Evolutionary conservation across 1,140 invertebrate genomes (phyloP), one percentile per base, ranked within the genome.

Genomic region (Drosophila nikananu): DNA sequence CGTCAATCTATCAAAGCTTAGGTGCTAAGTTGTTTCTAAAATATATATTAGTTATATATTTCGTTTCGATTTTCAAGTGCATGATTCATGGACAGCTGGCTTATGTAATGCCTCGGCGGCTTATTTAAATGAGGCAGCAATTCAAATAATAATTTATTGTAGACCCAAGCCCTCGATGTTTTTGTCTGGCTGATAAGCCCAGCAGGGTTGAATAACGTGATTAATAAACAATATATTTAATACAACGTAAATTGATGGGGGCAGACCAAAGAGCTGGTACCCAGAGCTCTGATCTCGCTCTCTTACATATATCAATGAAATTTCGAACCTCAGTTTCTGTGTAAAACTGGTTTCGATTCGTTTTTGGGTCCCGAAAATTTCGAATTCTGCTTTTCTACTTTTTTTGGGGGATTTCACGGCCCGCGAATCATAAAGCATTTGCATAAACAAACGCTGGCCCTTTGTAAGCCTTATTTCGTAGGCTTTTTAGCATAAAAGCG

Each of bases 351-450:
- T 75, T 67, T 41, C 13, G 7, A 15, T n/a, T 41, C 12, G 6
- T 42, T 49, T 77, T 25, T 52, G 30, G 39, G 12, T 66, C 13
- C 8, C 30, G 5, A 54, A 54, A 42, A 61, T 62, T 46, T 65
- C 67, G 23, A 51, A 49, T 51, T 63, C 52, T 63, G 66, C 17
- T 44, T 59, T 66, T 39, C 1, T 12, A 25, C 35, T 73, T 60
- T 54, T 57, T 48, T 37, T 17, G 30, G 21, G 64, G 62, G n/a
- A 68, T 68, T 68, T 71, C 67, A 71, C 51, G 58, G 67, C 21
- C 77, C 49, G 72, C 52, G 71, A 77, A 77, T 84, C 81, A 81
- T 84, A 77, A 81, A 86, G 27, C 81, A 87, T 87, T 87, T 89
- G 83, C 83, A 89, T 87, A 70, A 58, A 73, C 76, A 87, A 87